phyloP scores from a whole-genome alignment of 1,140 invertebrate species.

The Trichonephila inaurata region DNA sequence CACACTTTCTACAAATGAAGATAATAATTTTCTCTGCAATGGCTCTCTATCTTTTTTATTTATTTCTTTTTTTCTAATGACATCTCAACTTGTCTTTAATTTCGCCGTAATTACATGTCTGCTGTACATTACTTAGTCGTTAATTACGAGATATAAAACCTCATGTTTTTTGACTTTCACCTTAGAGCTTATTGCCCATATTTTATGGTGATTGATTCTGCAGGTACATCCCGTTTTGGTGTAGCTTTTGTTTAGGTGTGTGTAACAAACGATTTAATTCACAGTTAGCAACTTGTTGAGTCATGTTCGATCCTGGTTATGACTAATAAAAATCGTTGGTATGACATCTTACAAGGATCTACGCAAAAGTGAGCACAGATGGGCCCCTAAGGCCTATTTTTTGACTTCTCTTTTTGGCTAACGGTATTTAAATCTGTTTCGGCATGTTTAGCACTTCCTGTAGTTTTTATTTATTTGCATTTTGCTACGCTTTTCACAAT shows the following conservation, averaged over 20 bases:
- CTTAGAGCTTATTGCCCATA: neutral
- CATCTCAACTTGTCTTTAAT: neutral
- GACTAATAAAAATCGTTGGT: slow-evolving; percentile 26
- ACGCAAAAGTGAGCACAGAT: neutral
- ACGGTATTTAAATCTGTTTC: neutral
- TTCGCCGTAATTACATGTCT: neutral
- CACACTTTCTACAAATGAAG: no score
- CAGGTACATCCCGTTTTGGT: neutral
- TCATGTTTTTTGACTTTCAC: neutral
- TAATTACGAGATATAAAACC: neutral
- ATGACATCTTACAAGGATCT: slow-evolving; percentile 18
- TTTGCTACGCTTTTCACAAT: neutral
- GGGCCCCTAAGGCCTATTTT: neutral
- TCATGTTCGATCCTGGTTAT: slow-evolving; percentile 19
- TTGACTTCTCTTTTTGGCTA: neutral
- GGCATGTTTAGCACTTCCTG: neutral
- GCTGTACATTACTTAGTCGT: neutral
- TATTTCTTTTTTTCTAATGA: neutral
- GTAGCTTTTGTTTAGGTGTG: neutral
- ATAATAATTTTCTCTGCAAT: no score
- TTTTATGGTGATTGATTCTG: neutral
- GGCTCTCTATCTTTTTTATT: neutral
- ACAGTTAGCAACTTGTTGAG: neutral
- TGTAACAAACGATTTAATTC: slow-evolving; percentile 5
- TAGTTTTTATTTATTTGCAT: neutral